Evolutionary conservation across 1,140 invertebrate genomes (phyloP).

Genomic region (Pteromalus puparum): DNA sequence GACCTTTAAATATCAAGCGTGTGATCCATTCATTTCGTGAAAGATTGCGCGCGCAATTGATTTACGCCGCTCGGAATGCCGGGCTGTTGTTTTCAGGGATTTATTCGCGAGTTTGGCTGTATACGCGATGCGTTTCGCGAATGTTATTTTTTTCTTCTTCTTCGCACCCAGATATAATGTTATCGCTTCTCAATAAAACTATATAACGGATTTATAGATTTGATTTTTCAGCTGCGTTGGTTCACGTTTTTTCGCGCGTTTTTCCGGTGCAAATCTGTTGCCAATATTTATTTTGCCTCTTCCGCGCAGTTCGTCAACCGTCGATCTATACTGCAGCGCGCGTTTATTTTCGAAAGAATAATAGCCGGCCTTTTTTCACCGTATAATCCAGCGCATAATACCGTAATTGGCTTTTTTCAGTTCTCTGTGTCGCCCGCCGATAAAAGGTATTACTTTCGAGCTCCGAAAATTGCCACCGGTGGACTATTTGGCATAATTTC

Average conservation of each 20-base stretch:
- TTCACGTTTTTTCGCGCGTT: background rate
- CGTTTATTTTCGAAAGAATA: too few species aligned
- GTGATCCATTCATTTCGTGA: slow-evolving; percentile 26
- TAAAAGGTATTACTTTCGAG: background rate
- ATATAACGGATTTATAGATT: background rate
- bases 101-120: background rate
- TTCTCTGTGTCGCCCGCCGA: too few species aligned
- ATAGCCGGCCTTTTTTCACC: background rate
- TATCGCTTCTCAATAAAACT: background rate
- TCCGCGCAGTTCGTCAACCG: background rate
- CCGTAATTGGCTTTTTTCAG: too few species aligned
- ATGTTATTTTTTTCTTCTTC: background rate
- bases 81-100: background rate
- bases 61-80: background rate
- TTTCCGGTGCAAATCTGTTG: background rate
- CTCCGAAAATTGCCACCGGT: background rate
- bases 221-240: background rate
- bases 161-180: background rate
- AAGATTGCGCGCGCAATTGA: slow-evolving; percentile 7
- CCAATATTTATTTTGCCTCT: background rate
- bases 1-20: background rate
- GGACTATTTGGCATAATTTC: slow-evolving; percentile 30
- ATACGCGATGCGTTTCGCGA: too few species aligned
- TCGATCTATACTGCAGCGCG: background rate
- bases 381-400: background rate